A percentile compares a stretch with the other conserved stretches of the same genome.
Evolutionary conservation across 1,140 invertebrate species (phyloP).

Genomic region (Physella acuta): DNA sequence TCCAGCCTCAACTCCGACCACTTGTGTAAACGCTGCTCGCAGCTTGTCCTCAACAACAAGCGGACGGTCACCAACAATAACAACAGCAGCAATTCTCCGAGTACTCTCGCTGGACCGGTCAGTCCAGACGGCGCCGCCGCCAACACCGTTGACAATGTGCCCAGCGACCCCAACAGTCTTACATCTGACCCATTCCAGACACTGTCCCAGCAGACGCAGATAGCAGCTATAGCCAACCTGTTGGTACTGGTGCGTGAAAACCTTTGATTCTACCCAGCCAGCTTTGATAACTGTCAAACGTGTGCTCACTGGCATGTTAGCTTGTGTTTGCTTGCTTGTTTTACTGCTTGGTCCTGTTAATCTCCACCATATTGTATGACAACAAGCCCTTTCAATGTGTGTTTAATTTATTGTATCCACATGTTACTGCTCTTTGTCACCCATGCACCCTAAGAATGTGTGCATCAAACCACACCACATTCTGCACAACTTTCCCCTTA

Average conservation of each 20-base stretch:
- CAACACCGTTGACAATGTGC: background rate
- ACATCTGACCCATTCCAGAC: background rate
- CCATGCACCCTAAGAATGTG: too few relatives aligned
- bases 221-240: constrained; percentile 13
- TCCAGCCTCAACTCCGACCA: background rate
- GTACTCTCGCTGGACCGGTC: background rate
- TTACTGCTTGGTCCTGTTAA: too few relatives aligned
- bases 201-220: background rate
- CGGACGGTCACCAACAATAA: background rate
- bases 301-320: too few relatives aligned
- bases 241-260: background rate
- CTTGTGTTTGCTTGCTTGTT: too few relatives aligned
- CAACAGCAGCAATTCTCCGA: background rate
- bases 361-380: too few relatives aligned
- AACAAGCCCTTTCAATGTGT: too few relatives aligned
- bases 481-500: too few relatives aligned
- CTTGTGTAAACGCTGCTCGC: constrained; percentile 1
- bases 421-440: too few relatives aligned
- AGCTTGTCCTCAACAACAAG: background rate
- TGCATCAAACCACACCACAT: too few relatives aligned
- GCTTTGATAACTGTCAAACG: too few relatives aligned
- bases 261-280: background rate
- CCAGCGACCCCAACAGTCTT: background rate
- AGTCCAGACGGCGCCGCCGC: background rate
- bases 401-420: too few relatives aligned